Conservation (phyloP, 2,113 vertebrate species). For the Proteles cristata region DNA sequence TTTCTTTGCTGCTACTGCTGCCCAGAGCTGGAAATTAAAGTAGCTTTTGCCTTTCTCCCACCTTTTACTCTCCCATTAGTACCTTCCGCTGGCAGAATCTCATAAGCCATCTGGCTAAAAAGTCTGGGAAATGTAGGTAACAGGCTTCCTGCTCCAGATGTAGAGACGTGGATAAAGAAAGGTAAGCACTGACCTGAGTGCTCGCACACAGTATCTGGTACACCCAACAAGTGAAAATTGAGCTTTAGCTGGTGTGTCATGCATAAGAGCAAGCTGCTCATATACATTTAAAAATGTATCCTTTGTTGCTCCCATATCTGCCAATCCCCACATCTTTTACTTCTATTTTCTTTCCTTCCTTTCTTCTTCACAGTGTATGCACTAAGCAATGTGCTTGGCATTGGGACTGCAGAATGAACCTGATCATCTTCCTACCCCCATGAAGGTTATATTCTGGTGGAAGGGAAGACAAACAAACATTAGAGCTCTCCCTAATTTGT, state of each 20-base stretch:
- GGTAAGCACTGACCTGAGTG: not conserved
- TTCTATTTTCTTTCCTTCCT: not conserved
- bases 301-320: not conserved
- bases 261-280: not conserved
- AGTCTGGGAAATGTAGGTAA: not conserved
- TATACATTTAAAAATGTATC: not conserved
- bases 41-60: not conserved
- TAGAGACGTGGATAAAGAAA: not conserved
- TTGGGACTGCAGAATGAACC: not conserved
- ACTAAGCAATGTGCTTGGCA: not conserved
- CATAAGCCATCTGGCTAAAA: not conserved
- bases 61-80: not conserved
- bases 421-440: not conserved
- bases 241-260: not conserved
- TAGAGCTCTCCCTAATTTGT: not conserved
- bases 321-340: not conserved
- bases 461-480: not conserved
- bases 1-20: not conserved
- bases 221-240: not conserved
- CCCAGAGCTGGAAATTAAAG: not conserved
- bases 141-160: not conserved
- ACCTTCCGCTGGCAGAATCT: not conserved
- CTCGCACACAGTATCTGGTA: not conserved
- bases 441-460: not conserved
- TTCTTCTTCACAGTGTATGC: too few species aligned